A percentile compares a stretch with the other conserved stretches of the same genome.
These are phyloP conservation scores for Aphodius granarius DNA, from an alignment of 2,888 invertebrate species.

Conservation along the genomic window DNA sequence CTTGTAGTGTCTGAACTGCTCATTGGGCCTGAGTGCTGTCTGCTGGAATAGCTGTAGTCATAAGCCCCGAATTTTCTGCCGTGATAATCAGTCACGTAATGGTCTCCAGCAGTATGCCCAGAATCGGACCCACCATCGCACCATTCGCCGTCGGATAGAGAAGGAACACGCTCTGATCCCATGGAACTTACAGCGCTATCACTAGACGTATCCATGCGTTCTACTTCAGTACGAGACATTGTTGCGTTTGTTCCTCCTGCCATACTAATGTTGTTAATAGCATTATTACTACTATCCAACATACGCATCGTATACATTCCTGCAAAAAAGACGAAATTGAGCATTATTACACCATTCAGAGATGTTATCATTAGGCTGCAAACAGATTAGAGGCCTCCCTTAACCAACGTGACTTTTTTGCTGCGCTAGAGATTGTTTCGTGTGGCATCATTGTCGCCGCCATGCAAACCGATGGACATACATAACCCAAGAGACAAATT, in stretches of 20 bases:
- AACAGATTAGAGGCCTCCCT: too few species aligned
- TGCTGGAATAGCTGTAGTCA: conserved; percentile 67
- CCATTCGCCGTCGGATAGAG: conserved; percentile 88
- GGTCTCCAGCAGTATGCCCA: conserved; percentile 63
- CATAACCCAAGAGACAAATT: too few species aligned
- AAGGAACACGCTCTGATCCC: conserved; percentile 88
- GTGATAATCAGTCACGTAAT: conserved; percentile 76
- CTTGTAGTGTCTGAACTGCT: conserved; percentile 56
- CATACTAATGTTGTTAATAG: conserved; percentile 41
- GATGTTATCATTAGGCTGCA: too few species aligned
- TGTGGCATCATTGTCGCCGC: too few species aligned
- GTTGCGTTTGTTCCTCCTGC: conserved; percentile 46
- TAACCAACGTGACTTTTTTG: too few species aligned
- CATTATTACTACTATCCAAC: conserved; percentile 64
- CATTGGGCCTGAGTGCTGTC: conserved; percentile 53
- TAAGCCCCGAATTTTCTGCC: conserved; percentile 72
- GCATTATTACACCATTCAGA: too few species aligned
- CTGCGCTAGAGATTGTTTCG: too few species aligned
- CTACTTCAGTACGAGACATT: conserved; percentile 56
- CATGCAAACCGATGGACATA: too few species aligned
- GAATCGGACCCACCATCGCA: conserved; percentile 86
- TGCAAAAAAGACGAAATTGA: conserved; percentile 51
- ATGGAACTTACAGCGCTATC: conserved; percentile 92
- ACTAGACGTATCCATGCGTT: conserved; percentile 81
- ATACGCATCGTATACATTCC: conserved; percentile 89